These are phyloP conservation scores for Coracopsis vasa DNA, from an alignment of 2,113 vertebrate genomes.

Conservation along the genomic window DNA sequence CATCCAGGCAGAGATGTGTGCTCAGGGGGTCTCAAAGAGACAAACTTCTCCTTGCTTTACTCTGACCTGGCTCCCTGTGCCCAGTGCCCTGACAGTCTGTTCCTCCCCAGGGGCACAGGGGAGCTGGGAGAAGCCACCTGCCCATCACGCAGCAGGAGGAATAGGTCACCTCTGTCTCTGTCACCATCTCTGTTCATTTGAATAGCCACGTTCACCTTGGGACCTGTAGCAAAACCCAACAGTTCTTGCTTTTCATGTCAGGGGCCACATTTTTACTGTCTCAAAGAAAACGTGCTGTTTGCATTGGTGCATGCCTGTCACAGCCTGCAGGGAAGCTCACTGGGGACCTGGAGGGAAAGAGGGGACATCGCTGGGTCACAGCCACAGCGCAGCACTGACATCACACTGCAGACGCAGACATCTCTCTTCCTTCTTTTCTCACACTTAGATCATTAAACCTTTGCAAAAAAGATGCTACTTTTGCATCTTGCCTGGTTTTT, in stretches of 20 bases:
- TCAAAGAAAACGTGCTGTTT: background rate
- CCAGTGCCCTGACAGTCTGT: background rate
- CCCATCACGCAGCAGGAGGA: background rate
- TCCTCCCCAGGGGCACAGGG: background rate
- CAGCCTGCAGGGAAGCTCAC: background rate
- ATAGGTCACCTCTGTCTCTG: background rate
- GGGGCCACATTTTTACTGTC: background rate
- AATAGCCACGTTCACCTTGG: background rate
- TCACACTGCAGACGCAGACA: background rate
- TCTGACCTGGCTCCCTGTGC: too few species aligned
- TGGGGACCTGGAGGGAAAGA: background rate
- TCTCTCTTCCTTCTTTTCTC: background rate
- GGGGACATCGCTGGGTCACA: background rate
- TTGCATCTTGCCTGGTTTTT: background rate
- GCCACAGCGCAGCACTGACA: fast-evolving
- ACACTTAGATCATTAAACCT: background rate
- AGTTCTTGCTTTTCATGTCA: background rate
- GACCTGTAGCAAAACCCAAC: background rate
- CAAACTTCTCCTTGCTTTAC: background rate
- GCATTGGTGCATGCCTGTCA: background rate
- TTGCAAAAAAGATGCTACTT: background rate
- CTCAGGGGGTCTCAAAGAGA: background rate
- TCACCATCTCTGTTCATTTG: fast-evolving
- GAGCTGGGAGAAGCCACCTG: background rate
- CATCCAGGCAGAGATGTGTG: background rate